phyloP scores from a whole-genome alignment of 2,888 invertebrate genomes.

The Cyclophora punctaria region DNA sequence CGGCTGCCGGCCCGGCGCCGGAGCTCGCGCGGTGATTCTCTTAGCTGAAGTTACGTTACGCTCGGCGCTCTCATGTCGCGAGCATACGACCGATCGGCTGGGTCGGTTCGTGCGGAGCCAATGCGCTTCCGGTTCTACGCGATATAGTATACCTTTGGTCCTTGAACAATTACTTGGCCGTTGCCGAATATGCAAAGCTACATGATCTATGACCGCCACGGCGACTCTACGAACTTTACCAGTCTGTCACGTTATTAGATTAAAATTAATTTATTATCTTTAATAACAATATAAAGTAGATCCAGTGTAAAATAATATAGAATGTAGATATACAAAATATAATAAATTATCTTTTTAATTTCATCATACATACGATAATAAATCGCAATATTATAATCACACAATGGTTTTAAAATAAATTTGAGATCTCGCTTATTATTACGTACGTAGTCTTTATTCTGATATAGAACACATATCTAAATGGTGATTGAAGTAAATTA shows the following conservation, averaged over 20 bases:
- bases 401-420: constrained; percentile 72
- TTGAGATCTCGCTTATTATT: constrained; percentile 76
- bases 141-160: constrained; percentile 74
- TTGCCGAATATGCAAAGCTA: constrained; percentile 75
- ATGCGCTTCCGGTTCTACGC: constrained; percentile 73
- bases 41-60: constrained; percentile 54
- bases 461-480: constrained; percentile 71
- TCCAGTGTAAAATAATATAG: constrained; percentile 72
- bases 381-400: constrained; percentile 70
- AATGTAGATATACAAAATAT: constrained; percentile 73
- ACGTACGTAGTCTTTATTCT: constrained; percentile 74
- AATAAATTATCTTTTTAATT: constrained; percentile 72
- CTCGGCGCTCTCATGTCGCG: constrained; percentile 53
- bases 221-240: constrained; percentile 76
- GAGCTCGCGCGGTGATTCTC: constrained; percentile 29
- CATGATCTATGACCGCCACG: constrained; percentile 72
- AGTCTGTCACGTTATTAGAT: constrained; percentile 75
- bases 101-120: constrained; percentile 73
- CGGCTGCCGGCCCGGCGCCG: constrained; percentile 26
- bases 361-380: constrained; percentile 64
- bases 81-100: constrained; percentile 54
- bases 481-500: constrained; percentile 64
- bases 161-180: constrained; percentile 73
- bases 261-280: constrained; percentile 74
- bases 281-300: constrained; percentile 71